These are phyloP conservation scores for Theristicus caerulescens DNA, from an alignment of 2,113 vertebrate species.

Conservation along the genomic window DNA sequence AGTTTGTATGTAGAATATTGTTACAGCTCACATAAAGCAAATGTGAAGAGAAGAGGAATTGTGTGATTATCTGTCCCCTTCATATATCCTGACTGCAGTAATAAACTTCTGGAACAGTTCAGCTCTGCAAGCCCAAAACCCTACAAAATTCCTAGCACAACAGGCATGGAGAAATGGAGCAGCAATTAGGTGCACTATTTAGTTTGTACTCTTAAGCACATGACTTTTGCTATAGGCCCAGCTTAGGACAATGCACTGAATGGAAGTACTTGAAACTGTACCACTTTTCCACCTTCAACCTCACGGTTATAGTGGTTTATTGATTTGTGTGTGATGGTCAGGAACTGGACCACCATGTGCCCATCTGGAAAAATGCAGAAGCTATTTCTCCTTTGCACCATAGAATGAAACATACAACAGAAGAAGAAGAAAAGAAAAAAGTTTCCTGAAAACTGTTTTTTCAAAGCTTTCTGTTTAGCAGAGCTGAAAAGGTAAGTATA, in stretches of 20 bases:
- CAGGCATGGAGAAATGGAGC: neutral
- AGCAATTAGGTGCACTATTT: neutral
- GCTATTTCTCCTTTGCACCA: neutral
- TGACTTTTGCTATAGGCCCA: neutral
- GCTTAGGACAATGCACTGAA: neutral
- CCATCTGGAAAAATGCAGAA: neutral
- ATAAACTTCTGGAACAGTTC: neutral
- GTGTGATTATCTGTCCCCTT: neutral
- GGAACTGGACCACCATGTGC: neutral
- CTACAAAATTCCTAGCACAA: neutral
- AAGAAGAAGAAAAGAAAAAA: accelerated
- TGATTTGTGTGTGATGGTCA: neutral
- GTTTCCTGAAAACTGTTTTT: neutral
- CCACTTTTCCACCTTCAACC: neutral
- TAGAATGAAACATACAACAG: neutral
- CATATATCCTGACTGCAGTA: neutral
- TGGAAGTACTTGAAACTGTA: neutral
- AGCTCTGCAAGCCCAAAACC: neutral
- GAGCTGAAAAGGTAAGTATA: neutral
- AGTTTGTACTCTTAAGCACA: neutral
- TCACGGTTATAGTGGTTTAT: neutral
- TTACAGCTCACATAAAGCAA: neutral
- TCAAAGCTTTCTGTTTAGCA: neutral
- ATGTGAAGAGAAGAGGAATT: neutral
- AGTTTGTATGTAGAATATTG: neutral